These are phyloP conservation scores for Drosophila baimaii DNA, from an alignment of 1,140 invertebrate species.

Conservation along the genomic window DNA sequence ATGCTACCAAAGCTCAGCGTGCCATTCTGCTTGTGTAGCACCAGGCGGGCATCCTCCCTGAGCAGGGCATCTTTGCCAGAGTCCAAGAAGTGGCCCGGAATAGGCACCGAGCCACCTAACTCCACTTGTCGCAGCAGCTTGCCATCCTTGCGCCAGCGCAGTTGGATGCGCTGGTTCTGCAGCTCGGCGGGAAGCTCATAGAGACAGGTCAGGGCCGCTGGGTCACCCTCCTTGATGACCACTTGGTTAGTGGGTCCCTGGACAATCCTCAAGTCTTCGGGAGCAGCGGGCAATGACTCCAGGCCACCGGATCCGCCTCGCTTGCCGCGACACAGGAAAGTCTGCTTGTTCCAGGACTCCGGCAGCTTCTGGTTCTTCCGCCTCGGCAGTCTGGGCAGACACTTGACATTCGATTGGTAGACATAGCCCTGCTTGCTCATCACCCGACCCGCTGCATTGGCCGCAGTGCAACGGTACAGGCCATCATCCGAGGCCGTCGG, in stretches of 20 bases:
- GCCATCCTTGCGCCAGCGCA: slow-evolving; percentile 91
- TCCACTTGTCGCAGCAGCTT: slow-evolving; percentile 86
- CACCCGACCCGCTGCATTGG: slow-evolving; percentile 90
- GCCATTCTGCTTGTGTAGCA: slow-evolving; percentile 74
- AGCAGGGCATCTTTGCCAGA: slow-evolving; percentile 64
- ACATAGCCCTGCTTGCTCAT: slow-evolving; percentile 88
- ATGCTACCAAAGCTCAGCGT: slow-evolving; percentile 74
- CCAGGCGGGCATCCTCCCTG: slow-evolving; percentile 67
- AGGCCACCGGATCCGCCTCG: slow-evolving; percentile 53
- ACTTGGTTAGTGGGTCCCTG: slow-evolving; percentile 85
- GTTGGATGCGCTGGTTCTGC: slow-evolving; percentile 70
- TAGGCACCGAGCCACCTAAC: slow-evolving; percentile 50
- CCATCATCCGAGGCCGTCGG: slow-evolving; percentile 88
- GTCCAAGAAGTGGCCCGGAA: slow-evolving; percentile 39
- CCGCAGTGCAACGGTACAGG: slow-evolving; percentile 90
- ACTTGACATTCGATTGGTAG: slow-evolving; percentile 54
- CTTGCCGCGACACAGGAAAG: slow-evolving; percentile 76
- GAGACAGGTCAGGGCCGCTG: slow-evolving; percentile 87
- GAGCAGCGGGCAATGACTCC: slow-evolving; percentile 39
- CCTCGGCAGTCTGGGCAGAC: slow-evolving; percentile 80
- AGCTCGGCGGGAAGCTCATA: slow-evolving; percentile 86
- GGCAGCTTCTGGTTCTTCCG: slow-evolving; percentile 85
- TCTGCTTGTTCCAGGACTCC: slow-evolving; percentile 87
- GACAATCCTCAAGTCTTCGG: slow-evolving; percentile 64
- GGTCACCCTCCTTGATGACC: slow-evolving; percentile 89